These are phyloP conservation scores for Vannuccia rotundouncinata DNA, from an alignment of 2,888 invertebrate species.

Conservation along the genomic window DNA sequence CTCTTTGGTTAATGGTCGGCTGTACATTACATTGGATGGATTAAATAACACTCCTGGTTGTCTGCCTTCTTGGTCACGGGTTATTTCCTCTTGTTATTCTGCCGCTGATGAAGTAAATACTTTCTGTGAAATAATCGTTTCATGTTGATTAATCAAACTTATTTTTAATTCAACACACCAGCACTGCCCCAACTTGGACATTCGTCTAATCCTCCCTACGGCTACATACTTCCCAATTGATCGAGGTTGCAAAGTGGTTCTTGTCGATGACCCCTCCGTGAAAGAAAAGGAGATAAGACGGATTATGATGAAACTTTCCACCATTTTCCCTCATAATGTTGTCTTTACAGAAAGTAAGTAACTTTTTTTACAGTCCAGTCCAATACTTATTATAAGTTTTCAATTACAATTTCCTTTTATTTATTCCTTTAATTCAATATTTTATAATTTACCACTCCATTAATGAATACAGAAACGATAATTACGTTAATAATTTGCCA, in stretches of 20 bases:
- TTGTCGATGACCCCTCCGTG: neutral
- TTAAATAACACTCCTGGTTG: neutral
- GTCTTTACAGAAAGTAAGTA: neutral
- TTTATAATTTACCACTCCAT: no score
- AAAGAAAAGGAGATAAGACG: neutral
- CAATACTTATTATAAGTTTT: no score
- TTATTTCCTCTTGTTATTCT: neutral
- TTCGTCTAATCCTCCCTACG: neutral
- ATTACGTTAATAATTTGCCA: no score
- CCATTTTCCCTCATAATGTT: neutral
- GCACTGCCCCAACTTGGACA: slow-evolving; percentile 18
- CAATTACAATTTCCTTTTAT: no score
- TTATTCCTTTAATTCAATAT: no score
- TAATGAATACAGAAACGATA: no score
- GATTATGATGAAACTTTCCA: neutral
- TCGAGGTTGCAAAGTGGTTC: neutral
- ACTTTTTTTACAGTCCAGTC: no score
- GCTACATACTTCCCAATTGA: neutral
- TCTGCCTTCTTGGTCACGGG: neutral
- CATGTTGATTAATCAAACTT: no score
- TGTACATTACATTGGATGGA: slow-evolving; percentile 1
- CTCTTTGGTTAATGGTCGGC: neutral
- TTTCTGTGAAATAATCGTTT: no score
- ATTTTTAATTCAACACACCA: no score
- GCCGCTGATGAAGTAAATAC: neutral